Conservation (phyloP, 1,140 invertebrate genomes). For the Pseudomyrmex cubaensis region DNA sequence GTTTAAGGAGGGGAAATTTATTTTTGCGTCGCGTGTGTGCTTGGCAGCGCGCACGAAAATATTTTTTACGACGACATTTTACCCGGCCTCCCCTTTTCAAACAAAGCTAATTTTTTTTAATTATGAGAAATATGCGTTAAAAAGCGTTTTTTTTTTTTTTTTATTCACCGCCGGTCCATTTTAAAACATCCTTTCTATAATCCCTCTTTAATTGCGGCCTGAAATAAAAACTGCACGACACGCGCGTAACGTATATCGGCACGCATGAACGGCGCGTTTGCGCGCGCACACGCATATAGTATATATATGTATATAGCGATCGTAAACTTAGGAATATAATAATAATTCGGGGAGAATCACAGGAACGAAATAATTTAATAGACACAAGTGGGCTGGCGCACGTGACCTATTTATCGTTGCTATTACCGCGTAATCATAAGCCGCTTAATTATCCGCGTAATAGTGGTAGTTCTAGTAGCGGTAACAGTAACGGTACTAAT, state of each 20-base stretch:
- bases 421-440: conserved; percentile 67
- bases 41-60: conserved; percentile 7
- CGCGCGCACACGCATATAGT: too few species aligned
- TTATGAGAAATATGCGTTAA: conserved; percentile 28
- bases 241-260: neutral
- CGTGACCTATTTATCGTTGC: conserved; percentile 69
- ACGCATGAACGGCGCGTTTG: neutral
- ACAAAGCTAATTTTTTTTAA: conserved; percentile 54
- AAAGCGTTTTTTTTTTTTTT: neutral
- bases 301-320: neutral
- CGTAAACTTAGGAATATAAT: conserved; percentile 24
- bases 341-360: conserved; percentile 47
- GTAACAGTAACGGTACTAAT: conserved; percentile 61
- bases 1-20: neutral
- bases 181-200: conserved; percentile 41
- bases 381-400: conserved; percentile 44
- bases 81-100: conserved; percentile 3
- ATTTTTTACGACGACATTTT: conserved; percentile 42
- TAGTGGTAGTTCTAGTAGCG: conserved; percentile 69
- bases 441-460: conserved; percentile 71
- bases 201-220: conserved; percentile 14
- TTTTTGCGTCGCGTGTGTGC: neutral
- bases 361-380: conserved; percentile 56
- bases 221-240: conserved; percentile 8
- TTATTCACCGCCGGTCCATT: neutral